Evolutionary conservation across 2,797 vertebrate genomes (phyloP).

Genomic region (Falco columbarius): DNA sequence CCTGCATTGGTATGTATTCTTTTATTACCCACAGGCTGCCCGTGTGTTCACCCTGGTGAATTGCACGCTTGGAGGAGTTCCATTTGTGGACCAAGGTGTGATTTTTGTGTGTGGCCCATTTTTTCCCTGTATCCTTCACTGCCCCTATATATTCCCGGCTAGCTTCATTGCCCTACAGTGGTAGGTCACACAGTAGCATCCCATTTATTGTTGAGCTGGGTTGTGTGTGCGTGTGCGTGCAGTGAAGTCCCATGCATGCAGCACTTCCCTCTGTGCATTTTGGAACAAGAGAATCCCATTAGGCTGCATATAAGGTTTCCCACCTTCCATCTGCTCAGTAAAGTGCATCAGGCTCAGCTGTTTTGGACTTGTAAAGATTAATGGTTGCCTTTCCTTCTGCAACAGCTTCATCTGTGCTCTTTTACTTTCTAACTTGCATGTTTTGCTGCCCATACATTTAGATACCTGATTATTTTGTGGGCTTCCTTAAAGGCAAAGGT

Average conservation of each 20-base stretch:
- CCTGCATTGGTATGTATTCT: neutral
- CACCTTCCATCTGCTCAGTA: conserved; percentile 9
- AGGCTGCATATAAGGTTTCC: neutral
- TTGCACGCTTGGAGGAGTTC: neutral
- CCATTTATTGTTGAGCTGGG: neutral
- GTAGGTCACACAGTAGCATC: neutral
- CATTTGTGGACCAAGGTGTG: neutral
- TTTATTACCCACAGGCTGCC: neutral
- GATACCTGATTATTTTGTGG: neutral
- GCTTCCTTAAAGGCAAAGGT: neutral
- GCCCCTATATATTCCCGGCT: neutral
- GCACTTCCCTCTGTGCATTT: neutral
- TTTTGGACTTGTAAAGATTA: neutral
- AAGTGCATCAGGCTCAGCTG: neutral
- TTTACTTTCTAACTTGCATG: neutral
- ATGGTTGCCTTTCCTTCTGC: neutral
- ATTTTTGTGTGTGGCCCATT: neutral
- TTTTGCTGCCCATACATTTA: neutral
- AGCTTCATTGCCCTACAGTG: neutral
- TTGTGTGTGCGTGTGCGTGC: neutral
- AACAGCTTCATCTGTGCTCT: neutral
- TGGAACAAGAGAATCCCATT: neutral
- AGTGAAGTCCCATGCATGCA: neutral
- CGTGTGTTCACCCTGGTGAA: neutral
- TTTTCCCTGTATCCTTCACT: neutral